A percentile compares a stretch with the other conserved stretches of the same genome.
Evolutionary conservation across 2,888 invertebrate species (phyloP).

Genomic region (Boloria selene): DNA sequence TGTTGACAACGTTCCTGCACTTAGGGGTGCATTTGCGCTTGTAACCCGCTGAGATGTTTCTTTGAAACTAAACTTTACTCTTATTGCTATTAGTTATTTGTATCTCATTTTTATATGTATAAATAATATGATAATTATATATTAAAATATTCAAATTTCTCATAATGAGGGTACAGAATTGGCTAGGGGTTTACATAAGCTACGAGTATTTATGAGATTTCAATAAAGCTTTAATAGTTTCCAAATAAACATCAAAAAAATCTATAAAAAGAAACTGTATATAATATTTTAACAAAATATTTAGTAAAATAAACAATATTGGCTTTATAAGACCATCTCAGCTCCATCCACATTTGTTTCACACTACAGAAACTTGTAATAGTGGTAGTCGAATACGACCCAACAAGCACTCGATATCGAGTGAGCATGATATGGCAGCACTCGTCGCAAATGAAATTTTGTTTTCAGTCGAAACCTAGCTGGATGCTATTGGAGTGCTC

Average conservation of each 20-base stretch:
- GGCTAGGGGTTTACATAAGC: too few species aligned
- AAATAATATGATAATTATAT: constrained; percentile 1
- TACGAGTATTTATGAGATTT: too few species aligned
- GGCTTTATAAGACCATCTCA: constrained; percentile 2
- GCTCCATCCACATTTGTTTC: constrained; percentile 18
- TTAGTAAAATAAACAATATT: not conserved
- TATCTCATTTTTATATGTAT: constrained; percentile 1
- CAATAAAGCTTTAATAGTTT: too few species aligned
- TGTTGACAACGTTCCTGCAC: constrained; percentile 66
- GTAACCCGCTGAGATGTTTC: constrained; percentile 25
- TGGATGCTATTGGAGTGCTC: constrained; percentile 34
- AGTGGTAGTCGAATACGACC: constrained; percentile 27
- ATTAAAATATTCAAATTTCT: not conserved
- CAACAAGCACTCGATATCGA: constrained; percentile 34
- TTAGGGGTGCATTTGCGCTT: constrained; percentile 39
- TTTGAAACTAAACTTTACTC: constrained; percentile 14
- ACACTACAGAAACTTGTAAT: constrained; percentile 25
- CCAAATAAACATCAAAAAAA: too few species aligned
- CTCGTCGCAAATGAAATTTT: constrained; percentile 39
- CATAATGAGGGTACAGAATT: too few species aligned
- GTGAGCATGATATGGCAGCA: constrained; percentile 39
- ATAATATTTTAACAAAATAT: too few species aligned
- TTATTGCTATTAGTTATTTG: not conserved
- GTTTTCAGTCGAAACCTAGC: constrained; percentile 36
- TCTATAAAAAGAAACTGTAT: too few species aligned